Evolutionary conservation across 2,113 vertebrate genomes (phyloP).

Genomic region (Irena cyanogastra): DNA sequence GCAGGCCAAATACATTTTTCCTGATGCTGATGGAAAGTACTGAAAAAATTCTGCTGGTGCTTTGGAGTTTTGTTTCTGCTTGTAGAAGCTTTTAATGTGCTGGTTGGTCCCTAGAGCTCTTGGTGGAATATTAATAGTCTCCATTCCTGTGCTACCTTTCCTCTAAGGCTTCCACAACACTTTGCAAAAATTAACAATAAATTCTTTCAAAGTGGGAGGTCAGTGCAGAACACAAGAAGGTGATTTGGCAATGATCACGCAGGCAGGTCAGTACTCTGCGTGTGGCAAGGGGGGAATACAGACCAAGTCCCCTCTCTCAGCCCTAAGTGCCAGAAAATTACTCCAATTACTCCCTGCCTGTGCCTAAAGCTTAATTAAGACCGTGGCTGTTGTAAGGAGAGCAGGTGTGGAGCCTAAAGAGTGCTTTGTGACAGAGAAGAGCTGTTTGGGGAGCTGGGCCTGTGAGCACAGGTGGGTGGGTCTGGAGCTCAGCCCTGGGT

Average conservation of each 20-base stretch:
- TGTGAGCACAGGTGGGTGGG: neutral
- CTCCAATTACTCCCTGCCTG: neutral
- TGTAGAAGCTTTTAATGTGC: neutral
- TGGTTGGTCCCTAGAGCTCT: neutral
- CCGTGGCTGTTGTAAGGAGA: accelerated
- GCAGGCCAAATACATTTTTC: neutral
- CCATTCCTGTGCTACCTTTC: neutral
- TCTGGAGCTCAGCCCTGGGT: neutral
- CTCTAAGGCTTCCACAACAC: neutral
- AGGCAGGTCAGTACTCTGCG: neutral
- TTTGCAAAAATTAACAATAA: neutral
- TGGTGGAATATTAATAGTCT: neutral
- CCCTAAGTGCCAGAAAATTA: neutral
- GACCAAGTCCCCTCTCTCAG: neutral
- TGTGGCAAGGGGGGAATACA: neutral
- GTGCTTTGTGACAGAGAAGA: neutral
- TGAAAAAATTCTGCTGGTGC: neutral
- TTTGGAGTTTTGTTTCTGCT: neutral
- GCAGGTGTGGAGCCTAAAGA: neutral
- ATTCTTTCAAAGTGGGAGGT: neutral
- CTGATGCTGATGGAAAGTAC: neutral
- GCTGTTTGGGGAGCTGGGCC: neutral
- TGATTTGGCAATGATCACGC: accelerated
- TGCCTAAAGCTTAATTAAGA: neutral
- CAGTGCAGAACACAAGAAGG: neutral